Base-by-base conservation (phyloP, 2,888 invertebrate species). In the Nomada fabriciana region DNA sequence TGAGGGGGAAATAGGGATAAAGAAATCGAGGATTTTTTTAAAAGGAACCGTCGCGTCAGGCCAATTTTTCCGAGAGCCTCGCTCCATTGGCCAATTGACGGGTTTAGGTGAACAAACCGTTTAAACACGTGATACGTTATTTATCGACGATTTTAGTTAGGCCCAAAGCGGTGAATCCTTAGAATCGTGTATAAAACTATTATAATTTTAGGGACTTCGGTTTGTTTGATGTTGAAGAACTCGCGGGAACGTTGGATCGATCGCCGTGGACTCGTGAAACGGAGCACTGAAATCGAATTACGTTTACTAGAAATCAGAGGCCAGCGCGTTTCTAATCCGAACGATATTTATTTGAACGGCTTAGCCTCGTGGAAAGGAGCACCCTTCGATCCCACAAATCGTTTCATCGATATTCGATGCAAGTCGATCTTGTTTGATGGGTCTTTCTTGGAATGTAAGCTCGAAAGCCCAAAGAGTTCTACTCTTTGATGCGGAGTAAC, bases 141-240 rank as follows among this genome's bases (percentile, higher is more conserved):
- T 82, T 83, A 83, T 78, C 65, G 74, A 72, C 36, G 67, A 65
- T 73, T 82, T 84, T 78, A 79, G 81, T 79, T 78, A 76, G 64
- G 55, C 60, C 64, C 73, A 63, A 53, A 63, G 25, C 53, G 74
- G 29, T 75, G 75, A 76, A 67, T 63, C 84, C 36, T 64, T 78
- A 80, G 83, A 7, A 78, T 65, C 73, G 69, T 83, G 83, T 83
- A 80, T 83, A 79, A 82, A 84, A 80, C 36, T 83, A 71, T 67
- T 71, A 79, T 79, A 87, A 85, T 82, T 85, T 86, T 83, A 86
- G 83, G 72, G 53, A 61, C 82, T 90, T 90, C 67, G 77, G 85
- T 90, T 90, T 85, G 86, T 90, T 91, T 90, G 85, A 86, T 86
- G 88, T 90, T 86, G 82, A 36, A 88, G 83, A 76, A 84, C 82